Base-by-base conservation (phyloP, 2,888 invertebrate genomes). In the Pecten maximus region DNA sequence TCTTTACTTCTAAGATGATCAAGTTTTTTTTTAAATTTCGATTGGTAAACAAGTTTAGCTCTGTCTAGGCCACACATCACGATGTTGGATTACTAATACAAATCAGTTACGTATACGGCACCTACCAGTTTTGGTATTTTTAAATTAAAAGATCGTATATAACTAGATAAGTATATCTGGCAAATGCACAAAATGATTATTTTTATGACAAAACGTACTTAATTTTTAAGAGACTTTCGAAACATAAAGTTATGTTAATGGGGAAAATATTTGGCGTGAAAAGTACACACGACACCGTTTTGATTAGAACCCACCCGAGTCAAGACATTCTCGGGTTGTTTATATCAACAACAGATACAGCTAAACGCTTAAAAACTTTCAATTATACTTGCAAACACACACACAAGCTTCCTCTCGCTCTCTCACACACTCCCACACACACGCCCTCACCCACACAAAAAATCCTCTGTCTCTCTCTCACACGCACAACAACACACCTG, bases 111-210 rank as follows among this genome's bases (percentile, higher is more conserved):
- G 28, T 35, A 35, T 74, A 35, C 74, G 35, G 35, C 74, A 74
- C 28, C 0, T 23, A 23, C 2, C 44, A 44, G 60, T n/a, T 60
- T 74, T 74, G 35, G 35, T 23, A 19, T 2, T 74, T 74, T 74
- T 74, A 74, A 74, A 74, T 74, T 35, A 35, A 74, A 74, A 74
- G 28, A 74, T 74, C 74, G 74, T 74, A 23, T 74, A 74, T 74
- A 0, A 74, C 74, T 6, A 28, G 35, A 54, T 35, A 74, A 35
- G 28, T 74, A 74, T 74, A 35, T 74, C 35, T 74, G 74, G 74
- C 74, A 74, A 6, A 6, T 74, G 28, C 23, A 28, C 74, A 74
- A 16, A 74, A 28, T 74, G 35, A 74, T 28, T 28, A 19, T 10
- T 35, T 35, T 74, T 10, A 74, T 28, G 74, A 74, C 74, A 74